These are phyloP conservation scores for Hipposideros larvatus DNA, from an alignment of 2,797 vertebrate species.

Conservation along the genomic window DNA sequence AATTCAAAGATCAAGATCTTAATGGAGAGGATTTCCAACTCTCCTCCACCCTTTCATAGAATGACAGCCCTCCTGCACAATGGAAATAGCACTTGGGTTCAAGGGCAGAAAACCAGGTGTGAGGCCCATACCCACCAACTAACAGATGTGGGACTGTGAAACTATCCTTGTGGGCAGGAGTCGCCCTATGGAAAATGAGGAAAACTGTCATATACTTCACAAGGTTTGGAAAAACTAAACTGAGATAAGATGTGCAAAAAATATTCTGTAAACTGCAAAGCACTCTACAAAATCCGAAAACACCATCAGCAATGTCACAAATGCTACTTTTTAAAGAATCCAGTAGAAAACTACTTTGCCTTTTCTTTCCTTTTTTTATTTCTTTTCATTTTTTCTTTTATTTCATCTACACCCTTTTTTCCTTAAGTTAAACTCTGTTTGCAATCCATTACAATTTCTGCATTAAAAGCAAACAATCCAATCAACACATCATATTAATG, in stretches of 20 bases:
- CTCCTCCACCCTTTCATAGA: not conserved
- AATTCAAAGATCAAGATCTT: not conserved
- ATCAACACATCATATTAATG: not conserved
- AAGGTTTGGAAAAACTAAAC: not conserved
- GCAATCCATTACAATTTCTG: not conserved
- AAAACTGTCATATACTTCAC: not conserved
- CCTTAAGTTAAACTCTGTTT: not conserved
- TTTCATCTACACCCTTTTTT: not conserved
- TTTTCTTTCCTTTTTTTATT: not conserved
- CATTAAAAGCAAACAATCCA: constrained; percentile 25
- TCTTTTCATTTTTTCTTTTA: not conserved
- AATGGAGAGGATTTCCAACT: not conserved
- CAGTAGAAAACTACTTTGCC: not conserved
- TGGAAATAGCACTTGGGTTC: not conserved
- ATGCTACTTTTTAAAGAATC: not conserved
- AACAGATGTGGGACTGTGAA: not conserved
- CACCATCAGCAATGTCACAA: not conserved
- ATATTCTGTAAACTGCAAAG: not conserved
- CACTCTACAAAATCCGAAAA: not conserved
- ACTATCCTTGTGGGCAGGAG: not conserved
- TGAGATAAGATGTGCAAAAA: not conserved
- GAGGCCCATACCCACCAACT: not conserved
- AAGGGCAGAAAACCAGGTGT: not conserved
- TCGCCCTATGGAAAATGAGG: not conserved
- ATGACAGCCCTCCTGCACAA: no score